Evolutionary conservation across 2,888 invertebrate species (phyloP), one percentile per base, ranked within the genome.

Genomic region (Volucella bombylans): DNA sequence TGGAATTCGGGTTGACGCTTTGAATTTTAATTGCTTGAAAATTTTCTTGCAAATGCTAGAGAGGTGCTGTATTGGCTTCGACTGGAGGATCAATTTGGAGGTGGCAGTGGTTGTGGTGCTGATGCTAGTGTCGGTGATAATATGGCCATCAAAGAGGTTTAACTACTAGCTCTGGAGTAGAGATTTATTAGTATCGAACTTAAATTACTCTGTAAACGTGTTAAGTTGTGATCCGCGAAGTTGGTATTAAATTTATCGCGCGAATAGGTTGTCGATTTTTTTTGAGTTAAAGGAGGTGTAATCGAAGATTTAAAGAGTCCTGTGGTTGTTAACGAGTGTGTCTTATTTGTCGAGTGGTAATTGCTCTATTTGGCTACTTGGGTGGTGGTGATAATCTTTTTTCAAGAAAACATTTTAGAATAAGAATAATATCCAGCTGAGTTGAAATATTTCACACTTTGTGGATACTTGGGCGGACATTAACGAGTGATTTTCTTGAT

Each of bases 111-210:
- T 65, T 49, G 39, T 50, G 65, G 64, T 68, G 41, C 18, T 78
- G 78, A 50, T 23, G 8, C 47, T 65, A 18, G 62, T 55, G 65
- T 3, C 52, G 31, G 31, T 43, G 11, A 12, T 59, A 18, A n/a
- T 9, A 43, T 41, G 31, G 43, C 76, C 59, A 72, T 47, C 57
- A 65, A 71, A 55, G 69, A 74, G 64, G 74, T 74, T 83, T 83
- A 83, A 79, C 83, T 79, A 55, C 74, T 71, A 55, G 69, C 74
- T 61, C 80, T 50, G 43, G 52, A 18, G 52, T 3, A 57, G 49
- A 83, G 83, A 83, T 83, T 83, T 83, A 83, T 83, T 83, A 83
- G 83, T 83, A 83, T 67, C 80, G 61, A 65, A 74, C 39, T 64
- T 74, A 83, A 83, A 83, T 79, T 79, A 59, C 82, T 74, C 62